Base-by-base conservation (phyloP, 2,797 vertebrate genomes). In the Myotis myotis region DNA sequence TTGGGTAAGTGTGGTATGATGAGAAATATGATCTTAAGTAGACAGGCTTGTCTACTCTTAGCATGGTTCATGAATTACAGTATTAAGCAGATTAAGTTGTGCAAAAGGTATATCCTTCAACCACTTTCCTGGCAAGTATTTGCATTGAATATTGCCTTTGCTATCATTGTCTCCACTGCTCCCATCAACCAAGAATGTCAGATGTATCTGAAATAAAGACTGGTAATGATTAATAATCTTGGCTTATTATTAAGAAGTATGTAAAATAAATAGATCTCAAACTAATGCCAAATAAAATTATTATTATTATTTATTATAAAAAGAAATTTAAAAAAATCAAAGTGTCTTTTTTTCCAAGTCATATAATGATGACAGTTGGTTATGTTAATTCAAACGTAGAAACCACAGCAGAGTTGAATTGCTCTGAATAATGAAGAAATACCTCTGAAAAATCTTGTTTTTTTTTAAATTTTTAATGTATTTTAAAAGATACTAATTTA, bases 1-100 rank as follows among this genome's bases (percentile, higher is more conserved):
- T 19, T 41, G 17, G 6, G 1, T 41, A 91, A 80, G 6, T n/a
- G 16, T 57, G 87, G 79, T 79, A 41, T 49, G 62, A 84, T 71
- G 47, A 83, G 94, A 44, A 91, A 93, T 91, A 19, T n/a, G 8
- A 93, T 96, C 79, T 91, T 86, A 92, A 96, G 95, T 96, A 93
- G 38, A 68, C 6, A 87, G 53, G 89, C 88, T 93, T 66, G 3
- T 57, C 96, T 94, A 87, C 74, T 44, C 70, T 70, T 82, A 47
- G 3, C 22, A n/a, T 90, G 78, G 2, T 1, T 20, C 10, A 41
- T 16, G 60, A 25, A 74, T 30, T 76, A 41, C 5, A 44, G 38
- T 79, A 68, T 33, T 28, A 92, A 95, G 20, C 25, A n/a, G 74
- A 79, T 86, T 83, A 86, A 79, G 6, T 16, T 85, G 41, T 87